phyloP scores from a whole-genome alignment of 2,888 invertebrate species.

The Drosophila dives region DNA sequence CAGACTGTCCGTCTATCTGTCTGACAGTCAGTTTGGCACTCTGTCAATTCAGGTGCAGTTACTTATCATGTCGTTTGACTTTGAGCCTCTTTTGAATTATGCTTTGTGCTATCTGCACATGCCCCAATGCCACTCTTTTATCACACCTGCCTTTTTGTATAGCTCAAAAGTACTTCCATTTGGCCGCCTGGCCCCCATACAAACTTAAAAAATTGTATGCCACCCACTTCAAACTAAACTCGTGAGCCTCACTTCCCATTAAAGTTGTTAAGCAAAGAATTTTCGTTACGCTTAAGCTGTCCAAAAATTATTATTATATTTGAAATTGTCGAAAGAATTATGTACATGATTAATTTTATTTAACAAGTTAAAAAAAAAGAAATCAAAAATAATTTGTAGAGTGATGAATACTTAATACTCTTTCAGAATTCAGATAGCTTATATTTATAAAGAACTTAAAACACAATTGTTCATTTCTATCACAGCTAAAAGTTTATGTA shows the following conservation, averaged over 20 bases:
- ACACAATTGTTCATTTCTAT: not conserved
- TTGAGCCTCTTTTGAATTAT: conserved; percentile 70
- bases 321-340: conserved; percentile 17
- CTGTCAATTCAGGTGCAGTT: conserved; percentile 45
- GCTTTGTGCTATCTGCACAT: conserved; percentile 64
- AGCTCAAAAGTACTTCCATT: conserved; percentile 32
- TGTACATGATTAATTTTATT: conserved; percentile 26
- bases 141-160: conserved; percentile 69
- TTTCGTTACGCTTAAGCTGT: conserved; percentile 19
- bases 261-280: conserved; percentile 1
- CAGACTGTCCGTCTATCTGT: conserved; percentile 32
- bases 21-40: conserved; percentile 35
- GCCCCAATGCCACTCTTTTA: conserved; percentile 59
- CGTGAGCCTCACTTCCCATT: conserved; percentile 31
- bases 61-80: conserved; percentile 77
- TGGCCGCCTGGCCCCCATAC: not conserved
- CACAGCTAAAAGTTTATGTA: not conserved
- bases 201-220: not conserved
- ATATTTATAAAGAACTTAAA: not conserved
- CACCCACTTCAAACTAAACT: conserved; percentile 36
- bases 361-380: not conserved
- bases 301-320: conserved; percentile 13
- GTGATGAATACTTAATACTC: conserved; percentile 10
- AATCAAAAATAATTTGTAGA: not conserved
- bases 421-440: not conserved